Evolutionary conservation across 92 coral and sea anemone genomes (phyloP).

Genomic region (Siderastrea radians): DNA sequence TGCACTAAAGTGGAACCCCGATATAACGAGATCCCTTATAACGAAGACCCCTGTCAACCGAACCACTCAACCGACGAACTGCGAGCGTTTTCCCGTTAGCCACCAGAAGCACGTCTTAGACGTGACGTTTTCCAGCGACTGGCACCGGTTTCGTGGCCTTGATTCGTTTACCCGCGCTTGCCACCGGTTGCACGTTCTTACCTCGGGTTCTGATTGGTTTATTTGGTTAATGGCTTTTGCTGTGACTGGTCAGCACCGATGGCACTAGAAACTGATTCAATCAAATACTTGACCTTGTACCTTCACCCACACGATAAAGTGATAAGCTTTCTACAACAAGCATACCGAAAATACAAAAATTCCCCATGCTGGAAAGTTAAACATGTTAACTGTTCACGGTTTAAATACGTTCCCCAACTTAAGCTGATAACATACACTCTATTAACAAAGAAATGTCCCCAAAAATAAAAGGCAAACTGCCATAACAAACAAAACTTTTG

Average conservation of each 20-base stretch:
- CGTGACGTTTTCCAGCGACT: no score
- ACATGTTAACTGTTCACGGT: background rate
- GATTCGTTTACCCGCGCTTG: background rate
- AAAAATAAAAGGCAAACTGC: slow-evolving; percentile 21
- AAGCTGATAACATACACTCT: background rate
- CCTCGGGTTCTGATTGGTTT: no score
- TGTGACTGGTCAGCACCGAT: no score
- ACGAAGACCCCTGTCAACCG: no score
- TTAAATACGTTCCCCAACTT: slow-evolving; percentile 8
- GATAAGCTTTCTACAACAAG: background rate
- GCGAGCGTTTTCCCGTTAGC: no score
- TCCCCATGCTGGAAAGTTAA: background rate
- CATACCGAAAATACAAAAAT: slow-evolving; percentile 16
- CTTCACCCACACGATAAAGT: background rate
- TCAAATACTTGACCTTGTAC: background rate
- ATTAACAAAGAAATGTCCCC: slow-evolving; percentile 6
- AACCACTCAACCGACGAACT: no score
- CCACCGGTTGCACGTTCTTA: background rate
- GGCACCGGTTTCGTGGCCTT: background rate
- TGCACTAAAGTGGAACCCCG: no score
- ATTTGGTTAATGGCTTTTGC: no score
- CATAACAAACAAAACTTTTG: background rate
- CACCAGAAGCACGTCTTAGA: no score
- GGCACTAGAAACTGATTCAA: background rate
- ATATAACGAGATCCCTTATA: no score